A percentile compares a stretch with the other conserved stretches of the same genome.
Conservation (phyloP, 2,113 vertebrate species). For the Reinhardtius hippoglossoides region DNA sequence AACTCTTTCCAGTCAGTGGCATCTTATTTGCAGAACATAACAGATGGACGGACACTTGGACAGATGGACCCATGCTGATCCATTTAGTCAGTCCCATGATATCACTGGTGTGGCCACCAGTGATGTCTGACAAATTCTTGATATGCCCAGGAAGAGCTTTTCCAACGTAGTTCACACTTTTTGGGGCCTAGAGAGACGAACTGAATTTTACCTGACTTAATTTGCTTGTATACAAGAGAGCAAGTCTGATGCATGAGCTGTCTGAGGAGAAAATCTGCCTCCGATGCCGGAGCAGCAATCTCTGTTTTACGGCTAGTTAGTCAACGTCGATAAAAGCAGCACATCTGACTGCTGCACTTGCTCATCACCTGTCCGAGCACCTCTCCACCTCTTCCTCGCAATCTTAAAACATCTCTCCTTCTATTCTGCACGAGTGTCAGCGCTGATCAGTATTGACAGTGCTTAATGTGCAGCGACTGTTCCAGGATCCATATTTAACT, state of each 20-base stretch:
- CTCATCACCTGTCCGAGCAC: conserved; percentile 46
- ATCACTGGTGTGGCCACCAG: conserved; percentile 13
- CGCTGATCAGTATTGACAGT: conserved; percentile 75
- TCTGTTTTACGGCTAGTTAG: conserved; percentile 61
- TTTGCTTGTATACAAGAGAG: conserved; percentile 3
- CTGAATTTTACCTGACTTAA: background rate
- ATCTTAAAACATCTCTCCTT: conserved; percentile 11
- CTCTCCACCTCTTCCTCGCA: conserved; percentile 13
- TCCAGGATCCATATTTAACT: conserved; percentile 81
- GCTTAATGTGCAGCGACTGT: conserved; percentile 68
- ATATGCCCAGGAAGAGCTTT: conserved; percentile 2
- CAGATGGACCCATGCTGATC: conserved; percentile 37
- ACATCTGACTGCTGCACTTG: conserved; percentile 46
- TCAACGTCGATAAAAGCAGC: conserved; percentile 53
- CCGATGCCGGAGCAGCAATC: conserved; percentile 39
- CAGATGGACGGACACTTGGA: conserved; percentile 32
- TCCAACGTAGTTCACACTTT: background rate
- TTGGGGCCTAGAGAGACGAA: background rate
- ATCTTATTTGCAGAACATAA: conserved; percentile 9
- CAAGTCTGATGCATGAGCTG: conserved; percentile 23
- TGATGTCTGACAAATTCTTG: background rate
- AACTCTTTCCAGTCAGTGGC: background rate
- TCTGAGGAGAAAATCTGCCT: conserved; percentile 43
- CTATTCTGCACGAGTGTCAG: conserved; percentile 62
- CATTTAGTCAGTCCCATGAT: conserved; percentile 23